These are phyloP conservation scores for Polypedilum vanderplanki DNA, from an alignment of 1,140 invertebrate genomes.

Conservation along the genomic window DNA sequence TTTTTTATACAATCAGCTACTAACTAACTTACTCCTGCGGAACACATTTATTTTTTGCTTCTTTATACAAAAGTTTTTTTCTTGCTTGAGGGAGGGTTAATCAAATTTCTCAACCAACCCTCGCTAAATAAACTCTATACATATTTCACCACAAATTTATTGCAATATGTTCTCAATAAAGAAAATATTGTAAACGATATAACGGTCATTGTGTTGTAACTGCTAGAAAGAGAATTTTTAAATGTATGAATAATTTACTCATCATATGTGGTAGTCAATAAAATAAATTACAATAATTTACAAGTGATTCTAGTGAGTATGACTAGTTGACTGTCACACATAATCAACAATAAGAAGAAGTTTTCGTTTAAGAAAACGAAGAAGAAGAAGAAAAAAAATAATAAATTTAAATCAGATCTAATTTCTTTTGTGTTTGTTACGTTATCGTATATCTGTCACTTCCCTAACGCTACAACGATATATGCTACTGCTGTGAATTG, in stretches of 20 bases:
- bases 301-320: no score
- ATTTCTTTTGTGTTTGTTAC: slow-evolving; percentile 22
- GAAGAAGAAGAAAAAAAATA: background rate
- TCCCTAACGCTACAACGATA: background rate
- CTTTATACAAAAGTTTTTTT: background rate
- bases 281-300: no score
- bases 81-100: slow-evolving; percentile 16
- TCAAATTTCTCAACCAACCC: slow-evolving; percentile 11
- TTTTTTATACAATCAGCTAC: background rate
- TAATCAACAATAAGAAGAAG: no score
- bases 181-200: background rate
- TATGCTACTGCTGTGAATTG: background rate
- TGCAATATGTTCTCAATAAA: slow-evolving; percentile 9
- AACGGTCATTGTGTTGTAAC: no score
- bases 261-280: background rate
- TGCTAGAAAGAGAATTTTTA: no score
- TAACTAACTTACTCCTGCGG: no score
- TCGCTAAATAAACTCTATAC: slow-evolving; percentile 1
- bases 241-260: background rate
- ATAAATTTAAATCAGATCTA: slow-evolving; percentile 28
- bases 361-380: background rate
- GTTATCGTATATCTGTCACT: slow-evolving; percentile 12
- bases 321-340: background rate
- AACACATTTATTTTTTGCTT: no score
- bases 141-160: slow-evolving; percentile 16